Percentiles rank a stretch among this genome's conserved stretches.
These are phyloP conservation scores for Gymnocypris eckloni DNA, from an alignment of 2,797 vertebrate genomes.

Conservation along the genomic window DNA sequence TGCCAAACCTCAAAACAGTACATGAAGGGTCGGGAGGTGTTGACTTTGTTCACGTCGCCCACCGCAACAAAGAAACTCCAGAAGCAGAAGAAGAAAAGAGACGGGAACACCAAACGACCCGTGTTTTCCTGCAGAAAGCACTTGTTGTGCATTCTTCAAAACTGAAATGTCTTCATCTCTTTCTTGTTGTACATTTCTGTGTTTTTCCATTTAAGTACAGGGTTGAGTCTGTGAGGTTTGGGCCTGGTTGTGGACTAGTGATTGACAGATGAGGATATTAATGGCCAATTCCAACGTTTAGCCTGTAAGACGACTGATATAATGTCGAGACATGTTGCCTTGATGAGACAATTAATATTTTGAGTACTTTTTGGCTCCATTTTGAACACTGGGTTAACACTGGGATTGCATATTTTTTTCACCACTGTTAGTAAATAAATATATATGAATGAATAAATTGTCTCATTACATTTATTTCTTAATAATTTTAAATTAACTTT, in stretches of 20 bases:
- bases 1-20: slow-evolving; percentile 45
- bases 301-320: neutral
- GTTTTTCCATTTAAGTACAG: neutral
- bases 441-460: too few relatives aligned
- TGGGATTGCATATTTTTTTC: too few relatives aligned
- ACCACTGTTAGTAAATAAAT: neutral
- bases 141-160: neutral
- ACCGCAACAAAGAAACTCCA: slow-evolving; percentile 28
- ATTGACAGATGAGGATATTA: neutral
- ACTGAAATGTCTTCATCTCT: neutral
- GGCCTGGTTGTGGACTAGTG: neutral
- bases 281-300: neutral
- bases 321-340: neutral
- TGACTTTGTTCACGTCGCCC: slow-evolving; percentile 36
- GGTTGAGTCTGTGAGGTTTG: neutral
- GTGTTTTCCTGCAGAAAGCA: neutral
- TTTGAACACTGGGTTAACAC: neutral
- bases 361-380: neutral
- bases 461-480: neutral
- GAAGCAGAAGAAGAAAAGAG: slow-evolving; percentile 27
- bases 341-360: neutral
- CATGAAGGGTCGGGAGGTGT: slow-evolving; percentile 22
- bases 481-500: neutral
- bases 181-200: neutral
- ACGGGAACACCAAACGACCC: neutral